Evolutionary conservation across 2,797 vertebrate genomes (phyloP), one percentile per base, ranked within the genome.

Genomic region (Phataginus tricuspis): DNA sequence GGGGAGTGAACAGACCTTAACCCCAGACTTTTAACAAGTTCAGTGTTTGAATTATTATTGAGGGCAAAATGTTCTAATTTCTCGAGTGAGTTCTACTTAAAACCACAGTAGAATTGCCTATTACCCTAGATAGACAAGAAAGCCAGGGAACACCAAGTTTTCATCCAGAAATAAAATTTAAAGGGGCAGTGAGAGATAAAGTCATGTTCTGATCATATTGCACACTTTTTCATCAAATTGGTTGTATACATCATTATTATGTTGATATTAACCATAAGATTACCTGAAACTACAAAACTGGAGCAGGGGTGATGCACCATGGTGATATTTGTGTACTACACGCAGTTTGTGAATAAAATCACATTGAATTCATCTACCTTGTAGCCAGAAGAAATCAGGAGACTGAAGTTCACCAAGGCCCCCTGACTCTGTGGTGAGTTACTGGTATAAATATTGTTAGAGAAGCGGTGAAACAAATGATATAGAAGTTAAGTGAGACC

Each of bases 121-220:
- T 89, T 84, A 68, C 21, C 14, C 27, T 72, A 71, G 25, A 53
- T 14, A 77, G 15, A 63, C n/a, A 90, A 69, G 18, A 69, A 92
- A 79, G 7, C 15, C 37, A 74, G 15, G 49, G 42, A 72, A 79
- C 6, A 64, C 25, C 4, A 78, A 86, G 11, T 63, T 74, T 96
- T 92, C 51, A 86, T 53, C 4, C 23, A 82, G 63, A 75, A 88
- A 79, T 49, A 80, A 90, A 95, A 78, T 49, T 13, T 86, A 74
- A 61, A 63, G 14, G 15, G 37, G 10, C 45, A 39, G 16, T 11
- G 0, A 72, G 63, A 77, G 15, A 87, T 72, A 49, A 69, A 63
- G 42, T 64, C 66, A 49, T 85, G 29, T 49, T 90, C 87, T 84
- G n/a, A 82, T 92, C 13, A 10, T 18, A 78, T 25, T 71, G 34